A percentile compares a stretch with the other conserved stretches of the same genome.
These are phyloP conservation scores for Oryzias celebensis DNA, from an alignment of 2,113 vertebrate genomes.

Conservation along the genomic window DNA sequence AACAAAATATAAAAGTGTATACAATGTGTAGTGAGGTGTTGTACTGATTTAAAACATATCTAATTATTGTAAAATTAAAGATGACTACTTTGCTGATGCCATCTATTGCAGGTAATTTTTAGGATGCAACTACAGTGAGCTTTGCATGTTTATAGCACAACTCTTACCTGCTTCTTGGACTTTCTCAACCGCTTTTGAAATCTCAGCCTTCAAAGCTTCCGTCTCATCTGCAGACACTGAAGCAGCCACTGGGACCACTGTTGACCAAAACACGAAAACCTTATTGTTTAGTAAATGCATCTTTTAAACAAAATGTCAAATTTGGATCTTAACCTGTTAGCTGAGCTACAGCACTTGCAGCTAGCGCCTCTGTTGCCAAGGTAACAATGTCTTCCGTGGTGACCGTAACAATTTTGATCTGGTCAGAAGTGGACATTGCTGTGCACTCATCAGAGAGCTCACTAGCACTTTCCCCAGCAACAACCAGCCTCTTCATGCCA, in stretches of 20 bases:
- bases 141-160: background rate
- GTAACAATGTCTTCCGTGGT: conserved; percentile 93
- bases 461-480: conserved; percentile 46
- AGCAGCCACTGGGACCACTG: conserved; percentile 88
- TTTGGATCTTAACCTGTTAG: conserved; percentile 82
- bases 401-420: conserved; percentile 92
- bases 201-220: conserved; percentile 94
- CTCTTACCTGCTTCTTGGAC: conserved; percentile 92
- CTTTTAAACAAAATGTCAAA: background rate
- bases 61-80: no score
- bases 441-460: conserved; percentile 62
- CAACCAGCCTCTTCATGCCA: conserved; percentile 89
- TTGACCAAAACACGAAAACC: background rate
- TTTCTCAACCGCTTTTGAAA: conserved; percentile 95
- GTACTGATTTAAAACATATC: no score
- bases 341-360: conserved; percentile 87
- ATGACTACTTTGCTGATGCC: background rate
- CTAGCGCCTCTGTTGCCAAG: conserved; percentile 87
- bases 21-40: no score
- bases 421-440: conserved; percentile 61
- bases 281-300: background rate
- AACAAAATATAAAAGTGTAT: no score
- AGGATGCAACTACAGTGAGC: background rate
- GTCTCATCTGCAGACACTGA: conserved; percentile 90
- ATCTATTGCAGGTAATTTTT: no score